Conservation (phyloP, 2,113 vertebrate species). For the Heterocephalus glaber region DNA sequence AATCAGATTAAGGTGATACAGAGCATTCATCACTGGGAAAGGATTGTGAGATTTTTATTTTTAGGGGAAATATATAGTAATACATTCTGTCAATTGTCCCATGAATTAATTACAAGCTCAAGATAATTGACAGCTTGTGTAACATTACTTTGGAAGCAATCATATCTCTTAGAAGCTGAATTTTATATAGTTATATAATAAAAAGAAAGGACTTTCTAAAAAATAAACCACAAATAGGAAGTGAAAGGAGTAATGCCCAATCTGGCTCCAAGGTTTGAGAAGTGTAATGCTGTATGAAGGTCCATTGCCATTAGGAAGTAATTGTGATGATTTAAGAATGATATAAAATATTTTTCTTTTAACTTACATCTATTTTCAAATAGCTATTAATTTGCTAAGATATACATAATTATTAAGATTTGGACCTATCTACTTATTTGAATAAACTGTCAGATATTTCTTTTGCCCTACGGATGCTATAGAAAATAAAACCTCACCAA, state of each 20-base stretch:
- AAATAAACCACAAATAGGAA: background rate
- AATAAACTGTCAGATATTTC: background rate
- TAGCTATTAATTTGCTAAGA: background rate
- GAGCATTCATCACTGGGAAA: background rate
- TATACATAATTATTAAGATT: background rate
- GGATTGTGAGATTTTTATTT: background rate
- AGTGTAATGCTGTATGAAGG: background rate
- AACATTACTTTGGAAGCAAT: background rate
- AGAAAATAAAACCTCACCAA: background rate
- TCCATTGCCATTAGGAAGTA: background rate
- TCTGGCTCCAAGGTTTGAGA: background rate
- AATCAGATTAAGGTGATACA: background rate
- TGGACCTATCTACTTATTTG: background rate
- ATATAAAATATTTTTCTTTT: background rate
- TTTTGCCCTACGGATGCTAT: background rate
- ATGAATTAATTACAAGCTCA: constrained; percentile 4
- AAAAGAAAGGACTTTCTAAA: background rate
- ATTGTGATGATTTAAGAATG: background rate
- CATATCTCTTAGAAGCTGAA: background rate
- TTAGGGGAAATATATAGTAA: background rate
- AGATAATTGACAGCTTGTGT: background rate
- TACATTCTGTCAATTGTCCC: background rate
- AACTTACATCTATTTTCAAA: background rate
- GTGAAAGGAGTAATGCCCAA: background rate
- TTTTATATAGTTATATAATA: background rate